Evolutionary conservation across 2,888 invertebrate genomes (phyloP).

Genomic region (Sisyra terminalis): DNA sequence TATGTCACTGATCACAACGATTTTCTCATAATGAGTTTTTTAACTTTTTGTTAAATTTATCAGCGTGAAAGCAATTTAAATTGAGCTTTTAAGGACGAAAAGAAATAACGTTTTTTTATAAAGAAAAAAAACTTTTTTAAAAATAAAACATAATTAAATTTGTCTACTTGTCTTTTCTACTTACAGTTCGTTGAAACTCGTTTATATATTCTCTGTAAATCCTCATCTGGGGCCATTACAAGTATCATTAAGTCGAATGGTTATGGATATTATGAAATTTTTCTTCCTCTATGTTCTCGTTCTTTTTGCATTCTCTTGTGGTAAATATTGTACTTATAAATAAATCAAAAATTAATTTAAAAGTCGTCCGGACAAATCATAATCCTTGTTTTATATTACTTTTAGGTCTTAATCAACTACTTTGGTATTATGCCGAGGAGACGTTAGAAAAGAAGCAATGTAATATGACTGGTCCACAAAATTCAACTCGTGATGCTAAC

Average conservation of each 20-base stretch:
- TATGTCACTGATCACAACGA: no score
- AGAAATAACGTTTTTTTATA: no score
- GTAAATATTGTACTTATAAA: conserved; percentile 33
- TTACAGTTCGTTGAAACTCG: conserved; percentile 82
- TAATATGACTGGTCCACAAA: conserved; percentile 5
- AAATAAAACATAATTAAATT: not conserved
- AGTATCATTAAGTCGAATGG: conserved; percentile 88
- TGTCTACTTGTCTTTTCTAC: conserved; percentile 11
- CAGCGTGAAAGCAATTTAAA: no score
- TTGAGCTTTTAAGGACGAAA: no score
- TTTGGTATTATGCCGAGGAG: conserved; percentile 80
- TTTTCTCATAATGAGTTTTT: no score
- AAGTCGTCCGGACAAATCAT: not conserved
- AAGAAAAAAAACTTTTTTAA: not conserved
- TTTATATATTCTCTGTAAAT: conserved; percentile 95
- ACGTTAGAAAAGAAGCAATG: conserved; percentile 8
- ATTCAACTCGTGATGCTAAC: conserved; percentile 41
- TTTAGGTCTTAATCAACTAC: conserved; percentile 61
- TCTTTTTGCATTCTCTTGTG: conserved; percentile 91
- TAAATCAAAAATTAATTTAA: not conserved
- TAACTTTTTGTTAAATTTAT: no score
- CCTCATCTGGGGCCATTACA: conserved; percentile 92
- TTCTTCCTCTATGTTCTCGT: conserved; percentile 85
- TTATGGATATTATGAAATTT: conserved; percentile 91
- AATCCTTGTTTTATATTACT: conserved; percentile 7